These are phyloP conservation scores for Drosophila ironensis DNA, from an alignment of 1,140 invertebrate species.

Conservation along the genomic window DNA sequence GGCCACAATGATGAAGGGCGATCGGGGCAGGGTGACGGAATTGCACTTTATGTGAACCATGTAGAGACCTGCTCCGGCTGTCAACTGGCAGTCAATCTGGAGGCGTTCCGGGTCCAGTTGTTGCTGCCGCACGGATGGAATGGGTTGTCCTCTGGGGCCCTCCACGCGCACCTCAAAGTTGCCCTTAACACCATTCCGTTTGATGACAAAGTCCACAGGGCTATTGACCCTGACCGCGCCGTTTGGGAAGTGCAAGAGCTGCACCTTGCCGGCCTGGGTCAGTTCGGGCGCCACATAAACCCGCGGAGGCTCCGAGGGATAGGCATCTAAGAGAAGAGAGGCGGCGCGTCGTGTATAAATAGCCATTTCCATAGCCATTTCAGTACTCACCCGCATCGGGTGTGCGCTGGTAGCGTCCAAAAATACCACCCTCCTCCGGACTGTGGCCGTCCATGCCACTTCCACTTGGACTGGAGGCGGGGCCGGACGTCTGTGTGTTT, in stretches of 20 bases:
- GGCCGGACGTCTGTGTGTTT: conserved; percentile 46
- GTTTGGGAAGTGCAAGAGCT: conserved; percentile 74
- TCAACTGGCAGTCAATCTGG: conserved; percentile 91
- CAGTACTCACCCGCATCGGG: conserved; percentile 75
- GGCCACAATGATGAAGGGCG: conserved; percentile 91
- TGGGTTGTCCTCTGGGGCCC: conserved; percentile 59
- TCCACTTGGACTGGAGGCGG: conserved; percentile 6
- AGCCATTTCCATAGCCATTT: conserved; percentile 52
- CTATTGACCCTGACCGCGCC: conserved; percentile 64
- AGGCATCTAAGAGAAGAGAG: conserved; percentile 67
- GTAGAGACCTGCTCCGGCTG: conserved; percentile 92
- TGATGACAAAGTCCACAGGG: conserved; percentile 60
- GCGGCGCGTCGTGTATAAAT: conserved; percentile 38
- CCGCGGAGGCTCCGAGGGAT: conserved; percentile 58
- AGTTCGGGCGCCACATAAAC: conserved; percentile 75
- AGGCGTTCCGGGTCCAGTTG: conserved; percentile 90
- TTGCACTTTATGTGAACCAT: conserved; percentile 94
- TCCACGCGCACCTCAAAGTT: conserved; percentile 77
- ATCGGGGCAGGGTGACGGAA: conserved; percentile 92
- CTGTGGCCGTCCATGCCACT: conserved; percentile 35
- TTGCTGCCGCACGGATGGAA: conserved; percentile 71
- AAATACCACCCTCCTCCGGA: conserved; percentile 64
- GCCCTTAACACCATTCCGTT: conserved; percentile 74
- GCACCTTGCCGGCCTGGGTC: conserved; percentile 69
- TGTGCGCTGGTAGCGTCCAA: conserved; percentile 79